A percentile compares a stretch with the other conserved stretches of the same genome.
phyloP scores from a whole-genome alignment of 2,888 invertebrate genomes.

The Dioctria rufipes region DNA sequence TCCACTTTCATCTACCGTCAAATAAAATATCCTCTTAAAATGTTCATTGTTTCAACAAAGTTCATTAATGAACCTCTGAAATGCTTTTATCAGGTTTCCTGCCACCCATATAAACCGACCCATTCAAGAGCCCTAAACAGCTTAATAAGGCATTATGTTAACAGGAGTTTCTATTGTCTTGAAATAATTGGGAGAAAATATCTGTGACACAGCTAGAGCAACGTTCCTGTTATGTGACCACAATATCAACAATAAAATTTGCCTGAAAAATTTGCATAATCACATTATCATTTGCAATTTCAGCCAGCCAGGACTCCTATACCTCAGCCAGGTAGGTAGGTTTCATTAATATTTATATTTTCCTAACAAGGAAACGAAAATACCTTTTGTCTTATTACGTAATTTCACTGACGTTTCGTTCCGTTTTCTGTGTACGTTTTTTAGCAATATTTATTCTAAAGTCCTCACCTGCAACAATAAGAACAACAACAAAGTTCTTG shows the following conservation, averaged over 20 bases:
- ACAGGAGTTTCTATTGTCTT: constrained; percentile 32
- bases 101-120: neutral
- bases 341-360: constrained; percentile 3
- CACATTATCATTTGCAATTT: constrained; percentile 49
- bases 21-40: neutral
- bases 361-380: constrained; percentile 27
- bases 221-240: constrained; percentile 33
- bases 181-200: constrained; percentile 39
- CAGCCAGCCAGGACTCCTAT: constrained; percentile 8
- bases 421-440: too few relatives aligned
- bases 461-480: too few relatives aligned
- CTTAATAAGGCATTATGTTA: constrained; percentile 42
- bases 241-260: constrained; percentile 35
- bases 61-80: constrained; percentile 22
- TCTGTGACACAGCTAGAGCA: constrained; percentile 29
- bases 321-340: neutral
- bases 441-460: too few relatives aligned
- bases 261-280: constrained; percentile 42
- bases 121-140: constrained; percentile 31
- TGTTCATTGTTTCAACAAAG: constrained; percentile 8
- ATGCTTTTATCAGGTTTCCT: constrained; percentile 13
- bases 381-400: constrained; percentile 48
- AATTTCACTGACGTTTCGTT: too few relatives aligned
- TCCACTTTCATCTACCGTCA: too few relatives aligned
- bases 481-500: too few relatives aligned